Conservation (phyloP, 92 coral and sea anemone genomes). For the Pocillopora meandrina region DNA sequence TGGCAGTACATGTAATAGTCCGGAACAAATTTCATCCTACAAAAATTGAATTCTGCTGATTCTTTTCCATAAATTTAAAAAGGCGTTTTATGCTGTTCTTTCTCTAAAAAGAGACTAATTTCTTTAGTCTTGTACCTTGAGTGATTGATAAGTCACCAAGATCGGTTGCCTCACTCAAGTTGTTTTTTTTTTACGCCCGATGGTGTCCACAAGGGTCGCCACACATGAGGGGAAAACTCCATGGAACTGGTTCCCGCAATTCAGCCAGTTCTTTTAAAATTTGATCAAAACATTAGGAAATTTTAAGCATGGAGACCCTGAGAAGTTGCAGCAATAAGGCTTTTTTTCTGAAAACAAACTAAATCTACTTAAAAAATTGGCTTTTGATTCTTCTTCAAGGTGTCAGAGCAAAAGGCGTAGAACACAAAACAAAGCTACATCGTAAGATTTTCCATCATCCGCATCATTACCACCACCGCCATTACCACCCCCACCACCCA, state of each 20-base stretch:
- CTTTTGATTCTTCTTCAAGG: not conserved
- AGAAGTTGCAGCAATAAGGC: no score
- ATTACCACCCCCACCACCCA: not conserved
- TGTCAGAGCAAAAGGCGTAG: constrained; percentile 7
- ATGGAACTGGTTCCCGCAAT: no score
- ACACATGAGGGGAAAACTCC: no score
- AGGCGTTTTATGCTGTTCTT: not conserved
- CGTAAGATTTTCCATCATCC: constrained; percentile 23
- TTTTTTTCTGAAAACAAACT: not conserved
- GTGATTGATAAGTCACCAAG: not conserved
- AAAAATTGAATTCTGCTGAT: not conserved
- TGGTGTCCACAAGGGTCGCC: not conserved
- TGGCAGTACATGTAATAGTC: not conserved
- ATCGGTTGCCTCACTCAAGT: not conserved
- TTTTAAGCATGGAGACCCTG: no score
- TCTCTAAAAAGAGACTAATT: not conserved
- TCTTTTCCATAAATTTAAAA: not conserved
- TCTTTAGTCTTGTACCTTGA: not conserved
- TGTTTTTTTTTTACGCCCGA: not conserved
- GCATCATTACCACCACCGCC: not conserved
- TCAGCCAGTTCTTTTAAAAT: no score
- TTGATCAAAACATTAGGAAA: no score
- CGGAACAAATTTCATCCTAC: not conserved
- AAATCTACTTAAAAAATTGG: not conserved
- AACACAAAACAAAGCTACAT: constrained; percentile 18